Percentiles rank a stretch among this genome's conserved stretches.
Conservation (phyloP, 2,888 invertebrate genomes). For the Andrena minutula region DNA sequence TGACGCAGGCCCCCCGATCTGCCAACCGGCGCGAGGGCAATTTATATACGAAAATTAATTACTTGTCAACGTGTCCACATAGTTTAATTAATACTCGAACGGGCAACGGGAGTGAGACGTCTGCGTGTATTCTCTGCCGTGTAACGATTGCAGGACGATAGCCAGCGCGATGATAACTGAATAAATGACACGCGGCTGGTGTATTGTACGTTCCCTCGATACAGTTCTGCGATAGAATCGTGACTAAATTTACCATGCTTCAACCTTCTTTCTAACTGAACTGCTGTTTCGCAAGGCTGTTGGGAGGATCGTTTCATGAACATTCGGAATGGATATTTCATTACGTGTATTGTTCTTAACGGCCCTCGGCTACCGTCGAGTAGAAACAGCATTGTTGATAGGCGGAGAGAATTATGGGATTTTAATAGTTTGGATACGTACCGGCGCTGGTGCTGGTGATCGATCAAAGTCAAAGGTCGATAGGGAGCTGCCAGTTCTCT, state of each 20-base stretch:
- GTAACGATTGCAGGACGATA: background rate
- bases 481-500: constrained; percentile 65
- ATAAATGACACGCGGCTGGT: background rate
- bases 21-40: background rate
- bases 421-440: constrained; percentile 67
- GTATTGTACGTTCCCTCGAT: background rate
- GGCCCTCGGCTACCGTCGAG: constrained; percentile 9
- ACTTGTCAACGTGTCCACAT: constrained; percentile 33
- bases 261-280: background rate
- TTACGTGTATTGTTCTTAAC: constrained; percentile 24
- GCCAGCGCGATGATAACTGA: background rate
- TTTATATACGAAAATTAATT: constrained; percentile 49
- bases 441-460: constrained; percentile 53
- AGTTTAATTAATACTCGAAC: constrained; percentile 36
- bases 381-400: constrained; percentile 32
- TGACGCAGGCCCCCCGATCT: background rate
- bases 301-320: background rate
- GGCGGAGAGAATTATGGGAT: constrained; percentile 57
- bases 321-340: constrained; percentile 20
- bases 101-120: constrained; percentile 9
- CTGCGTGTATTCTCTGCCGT: background rate
- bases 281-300: background rate
- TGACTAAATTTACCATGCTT: background rate
- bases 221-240: background rate
- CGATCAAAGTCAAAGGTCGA: constrained; percentile 76